phyloP scores from a whole-genome alignment of 2,888 invertebrate genomes.

The Synergus gifuensis region DNA sequence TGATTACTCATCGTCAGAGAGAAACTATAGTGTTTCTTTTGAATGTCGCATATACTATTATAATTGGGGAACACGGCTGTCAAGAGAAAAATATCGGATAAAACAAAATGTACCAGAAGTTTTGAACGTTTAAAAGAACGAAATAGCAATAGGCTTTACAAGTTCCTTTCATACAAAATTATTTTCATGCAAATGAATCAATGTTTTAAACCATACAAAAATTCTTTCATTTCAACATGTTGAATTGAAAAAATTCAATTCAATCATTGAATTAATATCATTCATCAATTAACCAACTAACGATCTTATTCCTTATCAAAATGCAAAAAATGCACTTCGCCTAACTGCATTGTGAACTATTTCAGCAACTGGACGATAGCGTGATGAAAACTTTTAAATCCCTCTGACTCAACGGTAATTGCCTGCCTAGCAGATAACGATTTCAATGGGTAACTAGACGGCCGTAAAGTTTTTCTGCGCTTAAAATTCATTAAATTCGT shows the following conservation, averaged over 20 bases:
- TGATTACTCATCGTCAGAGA: neutral
- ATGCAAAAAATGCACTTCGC: conserved; percentile 18
- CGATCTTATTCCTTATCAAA: conserved; percentile 8
- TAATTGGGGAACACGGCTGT: neutral
- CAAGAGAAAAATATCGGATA: neutral
- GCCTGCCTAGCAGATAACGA: conserved; percentile 32
- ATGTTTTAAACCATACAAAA: no score
- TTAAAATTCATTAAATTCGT: conserved; percentile 24
- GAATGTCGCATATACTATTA: neutral
- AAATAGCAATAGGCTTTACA: no score
- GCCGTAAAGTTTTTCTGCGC: conserved; percentile 37
- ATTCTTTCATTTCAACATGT: no score
- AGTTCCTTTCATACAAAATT: no score
- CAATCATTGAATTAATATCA: no score
- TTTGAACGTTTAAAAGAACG: no score
- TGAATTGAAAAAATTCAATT: no score
- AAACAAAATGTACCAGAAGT: no score
- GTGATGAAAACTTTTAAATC: conserved; percentile 37
- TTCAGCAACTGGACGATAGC: conserved; percentile 26
- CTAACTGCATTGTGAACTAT: conserved; percentile 29
- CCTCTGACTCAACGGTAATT: conserved; percentile 39
- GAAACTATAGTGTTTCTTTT: neutral
- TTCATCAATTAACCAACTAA: conserved; percentile 10
- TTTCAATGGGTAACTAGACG: conserved; percentile 36
- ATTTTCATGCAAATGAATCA: no score